A percentile compares a stretch with the other conserved stretches of the same genome.
Evolutionary conservation across 2,797 vertebrate species (phyloP).

Genomic region (Euthynnus affinis): DNA sequence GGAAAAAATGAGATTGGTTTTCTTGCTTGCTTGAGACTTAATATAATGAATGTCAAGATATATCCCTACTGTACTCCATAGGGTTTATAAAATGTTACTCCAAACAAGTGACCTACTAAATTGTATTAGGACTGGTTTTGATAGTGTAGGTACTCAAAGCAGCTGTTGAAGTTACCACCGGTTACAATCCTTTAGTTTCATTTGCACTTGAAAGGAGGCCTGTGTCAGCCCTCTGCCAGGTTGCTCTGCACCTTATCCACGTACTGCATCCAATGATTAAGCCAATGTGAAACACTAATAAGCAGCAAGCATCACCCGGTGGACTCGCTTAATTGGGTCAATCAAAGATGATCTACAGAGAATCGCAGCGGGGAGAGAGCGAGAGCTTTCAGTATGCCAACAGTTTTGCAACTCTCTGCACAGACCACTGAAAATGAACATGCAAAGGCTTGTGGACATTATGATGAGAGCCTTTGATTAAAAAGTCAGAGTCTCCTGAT

Average conservation of each 20-base stretch:
- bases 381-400: constrained; percentile 59
- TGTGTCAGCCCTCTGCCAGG: constrained; percentile 67
- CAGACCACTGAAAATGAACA: constrained; percentile 64
- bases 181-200: constrained; percentile 70
- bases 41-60: constrained; percentile 33
- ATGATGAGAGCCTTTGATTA: constrained; percentile 73
- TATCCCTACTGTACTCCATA: not conserved
- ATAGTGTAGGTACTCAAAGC: constrained; percentile 44
- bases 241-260: constrained; percentile 76
- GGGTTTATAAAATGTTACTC: constrained; percentile 24
- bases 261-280: constrained; percentile 77
- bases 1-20: constrained; percentile 45
- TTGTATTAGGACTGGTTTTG: constrained; percentile 34
- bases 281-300: constrained; percentile 81
- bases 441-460: constrained; percentile 65
- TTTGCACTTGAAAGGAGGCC: constrained; percentile 77
- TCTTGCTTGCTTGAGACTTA: constrained; percentile 28
- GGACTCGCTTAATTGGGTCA: constrained; percentile 84
- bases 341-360: constrained; percentile 80
- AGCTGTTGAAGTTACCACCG: constrained; percentile 66
- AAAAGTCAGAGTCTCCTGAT: constrained; percentile 67
- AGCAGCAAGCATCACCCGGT: constrained; percentile 79
- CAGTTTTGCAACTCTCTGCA: constrained; percentile 58
- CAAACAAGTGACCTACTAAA: constrained; percentile 50
- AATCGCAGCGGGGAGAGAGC: constrained; percentile 59